Evolutionary conservation across 2,888 invertebrate species (phyloP).

Genomic region (Eristalis pertinax): DNA sequence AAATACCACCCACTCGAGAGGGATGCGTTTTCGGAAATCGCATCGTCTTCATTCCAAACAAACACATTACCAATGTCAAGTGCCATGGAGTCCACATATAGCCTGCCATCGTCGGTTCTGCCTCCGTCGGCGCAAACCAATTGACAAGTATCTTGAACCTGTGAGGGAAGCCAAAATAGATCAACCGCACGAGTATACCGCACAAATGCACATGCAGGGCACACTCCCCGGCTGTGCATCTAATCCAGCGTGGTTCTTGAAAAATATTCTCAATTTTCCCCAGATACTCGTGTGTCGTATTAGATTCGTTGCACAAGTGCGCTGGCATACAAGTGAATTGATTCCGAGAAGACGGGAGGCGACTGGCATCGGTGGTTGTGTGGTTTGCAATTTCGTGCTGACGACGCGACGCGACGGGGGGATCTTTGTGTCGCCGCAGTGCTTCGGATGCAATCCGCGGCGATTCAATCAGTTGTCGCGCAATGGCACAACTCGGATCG

Average conservation of each 20-base stretch:
- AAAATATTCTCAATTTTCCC: background rate
- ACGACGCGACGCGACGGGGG: background rate
- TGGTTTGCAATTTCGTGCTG: conserved; percentile 30
- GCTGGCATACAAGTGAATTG: conserved; percentile 18
- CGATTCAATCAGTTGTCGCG: conserved; percentile 16
- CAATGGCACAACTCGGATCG: conserved; percentile 14
- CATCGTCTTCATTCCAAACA: background rate
- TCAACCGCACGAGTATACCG: conserved; percentile 17
- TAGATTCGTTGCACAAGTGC: conserved; percentile 19
- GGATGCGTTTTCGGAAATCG: background rate
- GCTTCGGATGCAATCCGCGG: conserved; percentile 31
- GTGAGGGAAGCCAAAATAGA: conserved; percentile 36
- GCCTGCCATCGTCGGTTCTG: background rate
- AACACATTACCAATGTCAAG: conserved; percentile 38
- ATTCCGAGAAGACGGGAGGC: conserved; percentile 18
- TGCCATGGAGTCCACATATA: conserved; percentile 25
- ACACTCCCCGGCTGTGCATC: background rate
- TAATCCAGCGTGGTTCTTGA: background rate
- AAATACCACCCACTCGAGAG: background rate
- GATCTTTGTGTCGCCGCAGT: conserved; percentile 5
- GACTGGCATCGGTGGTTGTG: background rate
- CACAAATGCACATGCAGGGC: background rate
- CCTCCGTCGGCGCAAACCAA: background rate
- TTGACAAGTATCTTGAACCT: conserved; percentile 30
- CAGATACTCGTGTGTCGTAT: background rate